These are phyloP conservation scores for Brachyopa scutellaris DNA, from an alignment of 2,888 invertebrate genomes.

Conservation along the genomic window DNA sequence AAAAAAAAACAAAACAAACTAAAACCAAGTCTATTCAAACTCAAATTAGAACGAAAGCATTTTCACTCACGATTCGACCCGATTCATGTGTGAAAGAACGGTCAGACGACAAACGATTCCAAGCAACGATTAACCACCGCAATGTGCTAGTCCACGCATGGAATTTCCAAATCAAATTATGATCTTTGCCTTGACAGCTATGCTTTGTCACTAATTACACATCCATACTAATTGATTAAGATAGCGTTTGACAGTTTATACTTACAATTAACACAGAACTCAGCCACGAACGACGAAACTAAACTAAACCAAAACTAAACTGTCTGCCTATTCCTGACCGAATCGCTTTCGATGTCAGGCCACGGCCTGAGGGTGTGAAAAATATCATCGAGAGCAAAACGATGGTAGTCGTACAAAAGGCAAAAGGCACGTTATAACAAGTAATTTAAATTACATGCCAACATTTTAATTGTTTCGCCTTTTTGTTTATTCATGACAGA, in stretches of 20 bases:
- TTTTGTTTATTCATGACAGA: slow-evolving; percentile 50
- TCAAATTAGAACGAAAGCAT: slow-evolving; percentile 61
- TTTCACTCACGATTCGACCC: slow-evolving; percentile 67
- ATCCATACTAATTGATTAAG: slow-evolving; percentile 54
- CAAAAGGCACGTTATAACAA: neutral
- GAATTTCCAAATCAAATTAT: slow-evolving; percentile 22
- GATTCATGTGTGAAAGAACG: slow-evolving; percentile 34
- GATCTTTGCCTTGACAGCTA: slow-evolving; percentile 27
- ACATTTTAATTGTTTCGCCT: slow-evolving; percentile 45
- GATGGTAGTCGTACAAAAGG: too few species aligned
- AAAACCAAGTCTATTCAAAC: too few species aligned
- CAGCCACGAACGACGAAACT: neutral
- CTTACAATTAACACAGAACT: slow-evolving; percentile 48
- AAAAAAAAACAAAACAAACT: too few species aligned
- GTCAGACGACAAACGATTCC: too few species aligned
- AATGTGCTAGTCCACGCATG: slow-evolving; percentile 19
- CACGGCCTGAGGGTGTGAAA: neutral
- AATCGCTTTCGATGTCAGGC: slow-evolving; percentile 5
- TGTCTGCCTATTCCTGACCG: too few species aligned
- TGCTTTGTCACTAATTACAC: slow-evolving; percentile 45
- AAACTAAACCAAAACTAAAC: neutral
- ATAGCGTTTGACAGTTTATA: slow-evolving; percentile 50
- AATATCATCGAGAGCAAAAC: neutral
- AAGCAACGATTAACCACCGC: neutral
- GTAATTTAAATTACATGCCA: slow-evolving; percentile 44